Evolutionary conservation across 1,140 invertebrate genomes (phyloP).

Genomic region (Polyergus mexicanus): DNA sequence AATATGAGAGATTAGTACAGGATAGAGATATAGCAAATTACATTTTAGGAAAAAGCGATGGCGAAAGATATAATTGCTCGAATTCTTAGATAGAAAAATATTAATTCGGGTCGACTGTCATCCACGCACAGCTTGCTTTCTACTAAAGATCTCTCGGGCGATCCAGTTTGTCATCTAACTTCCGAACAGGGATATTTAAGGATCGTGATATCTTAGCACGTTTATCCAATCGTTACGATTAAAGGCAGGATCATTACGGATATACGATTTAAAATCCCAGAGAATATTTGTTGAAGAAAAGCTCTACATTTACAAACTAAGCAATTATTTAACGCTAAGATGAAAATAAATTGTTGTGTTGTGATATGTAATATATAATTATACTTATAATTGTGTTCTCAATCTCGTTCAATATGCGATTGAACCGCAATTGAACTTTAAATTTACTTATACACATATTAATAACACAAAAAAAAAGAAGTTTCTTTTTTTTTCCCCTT

Average conservation of each 20-base stretch:
- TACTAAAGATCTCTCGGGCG: constrained; percentile 29
- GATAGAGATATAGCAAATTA: background rate
- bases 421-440: background rate
- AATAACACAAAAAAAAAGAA: background rate
- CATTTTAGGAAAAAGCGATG: background rate
- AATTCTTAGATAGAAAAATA: background rate
- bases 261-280: background rate
- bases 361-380: background rate
- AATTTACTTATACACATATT: background rate
- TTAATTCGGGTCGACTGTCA: constrained; percentile 30
- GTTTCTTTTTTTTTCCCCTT: background rate
- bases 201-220: constrained; percentile 1
- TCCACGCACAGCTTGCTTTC: constrained; percentile 12
- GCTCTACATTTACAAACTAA: background rate
- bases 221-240: background rate
- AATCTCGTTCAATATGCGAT: background rate
- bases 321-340: background rate
- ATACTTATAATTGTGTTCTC: background rate
- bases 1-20: background rate
- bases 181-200: constrained; percentile 29
- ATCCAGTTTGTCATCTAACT: constrained; percentile 31
- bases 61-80: background rate
- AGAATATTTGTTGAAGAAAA: background rate
- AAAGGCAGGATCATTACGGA: background rate
- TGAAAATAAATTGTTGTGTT: background rate